phyloP scores from a whole-genome alignment of 1,140 invertebrate species.

The Plodia interpunctella region DNA sequence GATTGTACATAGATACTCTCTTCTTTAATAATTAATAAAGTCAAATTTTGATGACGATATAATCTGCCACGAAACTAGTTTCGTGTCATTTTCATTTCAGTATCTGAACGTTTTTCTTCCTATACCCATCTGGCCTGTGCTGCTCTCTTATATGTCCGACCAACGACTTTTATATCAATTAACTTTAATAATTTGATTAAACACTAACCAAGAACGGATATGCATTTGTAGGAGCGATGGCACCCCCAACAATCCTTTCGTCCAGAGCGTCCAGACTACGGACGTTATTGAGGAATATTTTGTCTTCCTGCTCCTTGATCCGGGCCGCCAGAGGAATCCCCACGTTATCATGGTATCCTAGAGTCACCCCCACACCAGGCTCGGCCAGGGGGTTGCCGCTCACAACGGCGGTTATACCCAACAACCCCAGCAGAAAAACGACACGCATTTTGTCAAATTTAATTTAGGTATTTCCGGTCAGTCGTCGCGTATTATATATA shows the following conservation, averaged over 20 bases:
- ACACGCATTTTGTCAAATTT: slow-evolving; percentile 1
- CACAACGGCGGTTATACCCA: background rate
- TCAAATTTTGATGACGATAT: no score
- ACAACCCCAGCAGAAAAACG: slow-evolving; percentile 2
- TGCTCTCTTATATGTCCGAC: no score
- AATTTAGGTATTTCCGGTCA: background rate
- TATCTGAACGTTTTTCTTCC: no score
- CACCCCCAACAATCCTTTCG: slow-evolving; percentile 43
- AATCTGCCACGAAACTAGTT: no score
- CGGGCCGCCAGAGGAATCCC: slow-evolving; percentile 41
- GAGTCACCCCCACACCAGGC: slow-evolving; percentile 9
- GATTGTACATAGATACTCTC: no score
- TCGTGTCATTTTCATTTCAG: no score
- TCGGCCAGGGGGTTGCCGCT: background rate
- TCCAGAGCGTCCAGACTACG: background rate
- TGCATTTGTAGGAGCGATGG: slow-evolving; percentile 20
- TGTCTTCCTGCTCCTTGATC: slow-evolving; percentile 40
- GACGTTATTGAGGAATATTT: slow-evolving; percentile 6
- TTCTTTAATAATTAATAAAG: no score
- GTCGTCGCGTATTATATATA: background rate
- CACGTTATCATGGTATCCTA: slow-evolving; percentile 34
- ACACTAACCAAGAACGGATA: slow-evolving; percentile 41
- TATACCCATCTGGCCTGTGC: no score
- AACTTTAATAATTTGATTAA: background rate
- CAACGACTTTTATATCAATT: no score